Evolutionary conservation across 2,888 invertebrate species (phyloP), one percentile per base, ranked within the genome.

Genomic region (Chromoteleia sp.): DNA sequence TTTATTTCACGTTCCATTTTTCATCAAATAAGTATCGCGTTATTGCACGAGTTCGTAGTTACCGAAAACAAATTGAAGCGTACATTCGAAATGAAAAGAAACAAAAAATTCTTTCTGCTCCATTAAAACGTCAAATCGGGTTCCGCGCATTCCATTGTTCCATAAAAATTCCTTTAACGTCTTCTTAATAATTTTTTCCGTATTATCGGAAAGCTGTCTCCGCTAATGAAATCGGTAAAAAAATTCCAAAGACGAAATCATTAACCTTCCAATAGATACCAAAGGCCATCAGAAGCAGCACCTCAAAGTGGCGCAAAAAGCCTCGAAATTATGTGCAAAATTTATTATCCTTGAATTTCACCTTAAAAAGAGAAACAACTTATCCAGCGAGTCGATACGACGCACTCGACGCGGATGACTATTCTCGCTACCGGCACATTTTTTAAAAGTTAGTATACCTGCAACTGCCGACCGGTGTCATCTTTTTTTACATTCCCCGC

Each of bases 101-200:
- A 25, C 2, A 25, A 25, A 25, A 56, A 3, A 30, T 6, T 4
- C 8, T 8, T 14, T 10, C 36, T n/a, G n/a, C n/a, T 43, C 59
- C 54, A 74, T 63, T 59, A 65, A 61, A 61, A 61, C 7, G 43
- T 43, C 52, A 41, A n/a, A 59, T 8, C 39, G 17, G 17, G 45
- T 70, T 61, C 61, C 36, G 25, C 21, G 59, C 68, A 63, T 77
- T 76, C 56, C 63, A 45, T 65, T 65, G 58, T 71, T 71, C 65
- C 71, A 58, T 65, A 70, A 71, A 78, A 56, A 41, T 41, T 30
- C 12, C 30, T 39, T 65, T 65, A 65, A 65, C 48, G 56, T 45
- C 63, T 71, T 65, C 17, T 45, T 67, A 79, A 73, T 68, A 67
- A 58, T 73, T 67, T 79, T 78, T 73, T 73, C 59, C 41, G 67